A percentile compares a stretch with the other conserved stretches of the same genome.
phyloP scores from a whole-genome alignment of 2,888 invertebrate species.

The Timema podura region DNA sequence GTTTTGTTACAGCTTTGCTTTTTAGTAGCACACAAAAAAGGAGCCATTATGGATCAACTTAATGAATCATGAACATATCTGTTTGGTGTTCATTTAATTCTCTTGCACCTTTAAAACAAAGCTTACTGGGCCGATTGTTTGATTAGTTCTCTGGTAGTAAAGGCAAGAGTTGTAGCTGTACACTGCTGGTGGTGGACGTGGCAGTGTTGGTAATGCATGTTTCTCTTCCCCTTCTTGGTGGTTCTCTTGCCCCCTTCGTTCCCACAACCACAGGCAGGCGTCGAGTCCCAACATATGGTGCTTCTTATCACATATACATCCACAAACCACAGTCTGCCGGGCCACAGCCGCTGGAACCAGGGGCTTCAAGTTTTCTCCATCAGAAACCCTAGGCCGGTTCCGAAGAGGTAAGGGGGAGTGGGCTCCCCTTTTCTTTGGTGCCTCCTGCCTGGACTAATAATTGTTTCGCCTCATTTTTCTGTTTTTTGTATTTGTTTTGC shows the following conservation, averaged over 20 bases:
- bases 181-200: no score
- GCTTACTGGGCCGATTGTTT: no score
- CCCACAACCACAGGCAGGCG: slow-evolving; percentile 39
- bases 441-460: slow-evolving; percentile 7
- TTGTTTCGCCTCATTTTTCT: not conserved
- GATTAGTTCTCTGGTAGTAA: no score
- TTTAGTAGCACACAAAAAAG: no score
- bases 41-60: no score
- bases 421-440: slow-evolving; percentile 17
- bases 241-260: not conserved
- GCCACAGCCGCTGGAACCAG: slow-evolving; percentile 36
- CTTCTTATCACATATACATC: slow-evolving; percentile 44
- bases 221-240: no score
- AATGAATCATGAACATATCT: no score
- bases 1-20: no score
- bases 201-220: no score
- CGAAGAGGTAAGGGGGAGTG: slow-evolving; percentile 28
- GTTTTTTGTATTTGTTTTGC: not conserved
- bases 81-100: no score
- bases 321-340: slow-evolving; percentile 39
- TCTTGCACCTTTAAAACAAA: no score
- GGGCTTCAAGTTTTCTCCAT: slow-evolving; percentile 26
- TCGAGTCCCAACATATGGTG: slow-evolving; percentile 45
- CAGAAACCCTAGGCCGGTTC: slow-evolving; percentile 28
- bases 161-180: no score